Evolutionary conservation across 2,113 vertebrate genomes (phyloP), one percentile per base, ranked within the genome.

Genomic region (Arenaria interpres): DNA sequence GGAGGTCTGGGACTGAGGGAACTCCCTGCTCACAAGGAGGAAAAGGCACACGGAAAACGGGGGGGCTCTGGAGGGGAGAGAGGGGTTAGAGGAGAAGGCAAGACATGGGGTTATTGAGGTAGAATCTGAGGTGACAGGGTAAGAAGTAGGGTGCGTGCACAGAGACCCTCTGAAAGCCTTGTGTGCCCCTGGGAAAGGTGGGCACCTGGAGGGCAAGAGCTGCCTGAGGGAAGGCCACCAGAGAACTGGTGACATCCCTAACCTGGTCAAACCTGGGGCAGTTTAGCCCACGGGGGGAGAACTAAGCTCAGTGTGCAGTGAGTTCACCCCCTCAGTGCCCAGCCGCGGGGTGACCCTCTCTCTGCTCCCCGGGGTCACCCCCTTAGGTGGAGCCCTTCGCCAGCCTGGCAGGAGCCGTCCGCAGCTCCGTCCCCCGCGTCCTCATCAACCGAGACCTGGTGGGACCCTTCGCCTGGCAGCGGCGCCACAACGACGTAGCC

Each of bases 381-480:
- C 83, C 92, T 27, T 88, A 99, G 99, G 99, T 99, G 97, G 99
- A 99, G 91, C 99, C 99, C 35, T 99, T 99, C 30, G 99, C 99
- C 95, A 99, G 99, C 87, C 97, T 99, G 95, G 98, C 98, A 0
- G 98, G 98, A 51, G 98, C 98, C 0, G 98, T 99, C 15, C 92
- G 97, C 37, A 45, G 96, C 69, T 99, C 99, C 0, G 98, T 99
- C 7, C 98, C 99, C 10, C 98, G 99, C 2, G 95, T 99, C 19
- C 98, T 99, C 84, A 98, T 99, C 98, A 99, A 99, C 95, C 97
- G 98, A 22, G 99, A 99, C 43, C 77, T 97, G 12, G 99, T 99
- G 46, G 99, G 99, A 6, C 98, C 99, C 24, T 99, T 99, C 2
- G 90, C 97, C 0, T 97, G 97, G 74, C 89, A 87, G 56, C 97